Evolutionary conservation across 2,888 invertebrate genomes (phyloP).

Genomic region (Beris chalybata): DNA sequence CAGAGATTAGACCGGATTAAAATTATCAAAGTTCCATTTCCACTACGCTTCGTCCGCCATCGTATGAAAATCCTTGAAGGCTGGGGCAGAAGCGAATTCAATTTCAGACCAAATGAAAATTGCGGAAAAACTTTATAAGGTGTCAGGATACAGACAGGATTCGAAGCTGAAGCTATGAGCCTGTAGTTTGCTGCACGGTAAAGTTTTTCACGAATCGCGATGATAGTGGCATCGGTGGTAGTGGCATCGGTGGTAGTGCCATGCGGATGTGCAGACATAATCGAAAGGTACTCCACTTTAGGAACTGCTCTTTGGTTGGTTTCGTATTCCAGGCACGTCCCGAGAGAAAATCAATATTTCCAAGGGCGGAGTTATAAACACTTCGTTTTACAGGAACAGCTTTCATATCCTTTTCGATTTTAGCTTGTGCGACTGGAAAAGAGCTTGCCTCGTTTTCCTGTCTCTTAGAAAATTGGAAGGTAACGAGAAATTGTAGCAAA

Average conservation of each 20-base stretch:
- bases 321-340: conserved; percentile 35
- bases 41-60: too few relatives aligned
- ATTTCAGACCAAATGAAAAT: too few relatives aligned
- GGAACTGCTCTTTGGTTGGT: background rate
- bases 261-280: conserved; percentile 7
- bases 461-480: background rate
- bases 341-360: conserved; percentile 38
- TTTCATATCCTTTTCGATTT: background rate
- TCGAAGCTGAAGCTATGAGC: too few relatives aligned
- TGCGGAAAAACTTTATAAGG: too few relatives aligned
- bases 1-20: conserved; percentile 41
- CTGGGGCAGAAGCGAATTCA: too few relatives aligned
- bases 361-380: conserved; percentile 40
- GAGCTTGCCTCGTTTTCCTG: background rate
- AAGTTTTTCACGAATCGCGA: too few relatives aligned
- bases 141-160: too few relatives aligned
- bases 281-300: conserved; percentile 1
- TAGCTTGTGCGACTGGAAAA: background rate
- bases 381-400: conserved; percentile 26
- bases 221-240: too few relatives aligned
- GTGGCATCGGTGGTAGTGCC: background rate
- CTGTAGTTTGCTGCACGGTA: too few relatives aligned
- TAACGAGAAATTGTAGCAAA: conserved; percentile 12
- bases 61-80: too few relatives aligned
- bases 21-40: conserved; percentile 21